Evolutionary conservation across 2,797 vertebrate genomes (phyloP).

Genomic region (Phyllotis vaccarum): DNA sequence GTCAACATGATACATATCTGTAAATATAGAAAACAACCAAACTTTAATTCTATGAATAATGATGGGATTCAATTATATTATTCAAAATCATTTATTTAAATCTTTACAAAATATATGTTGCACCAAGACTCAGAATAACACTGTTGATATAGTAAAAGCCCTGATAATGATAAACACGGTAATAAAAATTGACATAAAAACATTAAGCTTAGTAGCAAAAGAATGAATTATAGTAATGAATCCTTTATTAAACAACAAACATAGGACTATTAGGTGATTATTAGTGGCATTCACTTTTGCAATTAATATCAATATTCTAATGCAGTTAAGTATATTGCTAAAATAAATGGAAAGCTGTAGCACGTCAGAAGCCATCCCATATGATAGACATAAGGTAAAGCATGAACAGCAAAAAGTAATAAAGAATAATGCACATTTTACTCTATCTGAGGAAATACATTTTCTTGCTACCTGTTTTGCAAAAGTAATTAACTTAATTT

Average conservation of each 20-base stretch:
- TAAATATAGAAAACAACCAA: constrained; percentile 59
- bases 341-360: constrained; percentile 58
- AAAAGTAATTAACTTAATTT: not conserved
- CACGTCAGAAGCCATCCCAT: constrained; percentile 18
- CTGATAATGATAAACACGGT: constrained; percentile 61
- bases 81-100: constrained; percentile 65
- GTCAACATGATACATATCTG: constrained; percentile 74
- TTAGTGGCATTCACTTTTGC: constrained; percentile 45
- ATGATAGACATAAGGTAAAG: not conserved
- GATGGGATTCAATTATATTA: constrained; percentile 27
- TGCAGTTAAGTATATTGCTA: constrained; percentile 20
- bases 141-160: constrained; percentile 47
- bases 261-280: constrained; percentile 70
- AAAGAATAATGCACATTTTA: not conserved
- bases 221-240: constrained; percentile 61
- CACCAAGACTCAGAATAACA: not conserved
- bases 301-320: constrained; percentile 76
- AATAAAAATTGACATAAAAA: constrained; percentile 69
- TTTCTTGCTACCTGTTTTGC: not conserved
- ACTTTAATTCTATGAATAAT: constrained; percentile 50
- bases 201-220: constrained; percentile 66
- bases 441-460: not conserved
- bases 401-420: not conserved
- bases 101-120: constrained; percentile 36
- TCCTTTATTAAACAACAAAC: constrained; percentile 68